A percentile compares a stretch with the other conserved stretches of the same genome.
Conservation (phyloP, 2,888 invertebrate species). For the Caenorhabditis angaria region DNA sequence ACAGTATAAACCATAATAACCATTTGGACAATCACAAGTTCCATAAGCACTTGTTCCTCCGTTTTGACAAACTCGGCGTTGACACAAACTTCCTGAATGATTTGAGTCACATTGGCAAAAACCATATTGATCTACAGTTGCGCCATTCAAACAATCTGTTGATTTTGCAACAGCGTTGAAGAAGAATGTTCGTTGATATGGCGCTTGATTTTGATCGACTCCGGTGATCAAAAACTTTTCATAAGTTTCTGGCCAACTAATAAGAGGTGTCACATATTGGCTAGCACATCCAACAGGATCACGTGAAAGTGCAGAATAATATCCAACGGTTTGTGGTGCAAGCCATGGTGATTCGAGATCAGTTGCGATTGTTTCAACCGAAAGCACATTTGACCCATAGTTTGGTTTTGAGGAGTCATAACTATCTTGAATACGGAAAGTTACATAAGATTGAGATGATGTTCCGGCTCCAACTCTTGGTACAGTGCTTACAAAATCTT, state of each 20-base stretch:
- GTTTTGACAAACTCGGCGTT: constrained; percentile 41
- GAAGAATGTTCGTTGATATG: constrained; percentile 48
- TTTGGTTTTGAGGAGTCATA: constrained; percentile 25
- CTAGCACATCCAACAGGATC: constrained; percentile 46
- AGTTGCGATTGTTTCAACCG: constrained; percentile 15
- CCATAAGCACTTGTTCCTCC: constrained; percentile 44
- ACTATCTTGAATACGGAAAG: constrained; percentile 46
- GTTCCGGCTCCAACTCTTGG: constrained; percentile 38
- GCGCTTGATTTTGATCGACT: constrained; percentile 20
- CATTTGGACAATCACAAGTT: constrained; percentile 49
- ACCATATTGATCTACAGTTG: constrained; percentile 24
- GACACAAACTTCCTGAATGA: constrained; percentile 25
- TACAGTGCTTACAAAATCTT: constrained; percentile 36
- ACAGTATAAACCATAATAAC: constrained; percentile 49
- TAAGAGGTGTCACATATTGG: constrained; percentile 42
- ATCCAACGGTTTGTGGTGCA: background rate
- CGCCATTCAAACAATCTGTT: constrained; percentile 35
- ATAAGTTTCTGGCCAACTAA: constrained; percentile 25
- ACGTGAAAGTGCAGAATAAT: constrained; percentile 18
- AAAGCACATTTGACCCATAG: constrained; percentile 17
- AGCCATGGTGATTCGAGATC: constrained; percentile 26
- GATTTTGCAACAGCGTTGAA: constrained; percentile 20
- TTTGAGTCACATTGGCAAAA: constrained; percentile 36
- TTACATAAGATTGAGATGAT: constrained; percentile 21
- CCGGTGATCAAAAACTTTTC: constrained; percentile 46